Evolutionary conservation across 2,888 invertebrate genomes (phyloP).

Genomic region (Pachymerium ferrugineum): DNA sequence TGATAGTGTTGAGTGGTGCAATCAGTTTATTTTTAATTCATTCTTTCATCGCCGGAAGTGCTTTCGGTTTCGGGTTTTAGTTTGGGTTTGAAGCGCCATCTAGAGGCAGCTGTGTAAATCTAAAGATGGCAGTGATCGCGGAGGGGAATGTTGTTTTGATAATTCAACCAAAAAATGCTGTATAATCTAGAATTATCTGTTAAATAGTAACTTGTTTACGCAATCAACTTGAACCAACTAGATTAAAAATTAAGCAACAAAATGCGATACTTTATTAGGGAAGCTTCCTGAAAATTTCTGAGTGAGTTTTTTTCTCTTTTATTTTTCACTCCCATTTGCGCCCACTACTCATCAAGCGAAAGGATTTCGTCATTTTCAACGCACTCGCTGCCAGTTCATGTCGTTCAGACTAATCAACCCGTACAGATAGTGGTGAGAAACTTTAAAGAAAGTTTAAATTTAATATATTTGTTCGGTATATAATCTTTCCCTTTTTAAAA

Average conservation of each 20-base stretch:
- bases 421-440: background rate
- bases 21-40: too few relatives aligned
- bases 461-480: background rate
- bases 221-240: too few relatives aligned
- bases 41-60: too few relatives aligned
- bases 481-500: background rate
- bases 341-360: too few relatives aligned
- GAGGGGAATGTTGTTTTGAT: constrained; percentile 17
- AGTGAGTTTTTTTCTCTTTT: too few relatives aligned
- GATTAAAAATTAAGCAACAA: too few relatives aligned
- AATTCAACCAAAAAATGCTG: constrained; percentile 7
- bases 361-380: background rate
- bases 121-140: background rate
- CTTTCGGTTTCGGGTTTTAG: background rate
- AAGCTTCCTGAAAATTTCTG: too few relatives aligned
- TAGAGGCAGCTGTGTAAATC: background rate
- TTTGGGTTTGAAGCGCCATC: background rate
- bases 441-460: background rate
- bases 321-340: too few relatives aligned
- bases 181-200: too few relatives aligned
- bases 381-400: constrained; percentile 7
- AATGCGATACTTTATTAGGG: too few relatives aligned
- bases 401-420: background rate
- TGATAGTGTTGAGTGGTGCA: too few relatives aligned
- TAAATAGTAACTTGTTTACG: too few relatives aligned